Conservation (phyloP, 2,113 vertebrate species). For the Monarcha castaneiventris region DNA sequence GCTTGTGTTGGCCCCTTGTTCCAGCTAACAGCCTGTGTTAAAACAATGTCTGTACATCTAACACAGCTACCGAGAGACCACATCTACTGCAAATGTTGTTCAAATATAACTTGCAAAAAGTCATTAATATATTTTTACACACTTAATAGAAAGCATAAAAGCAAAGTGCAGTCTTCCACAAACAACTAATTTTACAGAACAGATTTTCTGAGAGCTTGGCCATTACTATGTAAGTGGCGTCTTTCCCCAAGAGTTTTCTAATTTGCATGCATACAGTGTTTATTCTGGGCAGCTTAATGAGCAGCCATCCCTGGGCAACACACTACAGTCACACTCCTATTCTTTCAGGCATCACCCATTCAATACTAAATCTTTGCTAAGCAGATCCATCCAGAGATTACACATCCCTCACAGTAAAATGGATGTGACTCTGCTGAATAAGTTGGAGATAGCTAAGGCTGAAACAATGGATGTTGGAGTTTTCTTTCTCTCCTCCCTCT, state of each 20-base stretch:
- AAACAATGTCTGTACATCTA: not conserved
- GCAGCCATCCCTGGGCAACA: not conserved
- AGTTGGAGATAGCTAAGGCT: not conserved
- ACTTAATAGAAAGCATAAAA: not conserved
- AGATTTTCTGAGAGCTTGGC: not conserved
- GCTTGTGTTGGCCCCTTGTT: not conserved
- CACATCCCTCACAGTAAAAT: not conserved
- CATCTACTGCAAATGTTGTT: not conserved
- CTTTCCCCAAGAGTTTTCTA: not conserved
- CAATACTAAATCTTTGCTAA: not conserved
- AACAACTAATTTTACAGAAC: not conserved
- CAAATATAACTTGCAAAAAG: not conserved
- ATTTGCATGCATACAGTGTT: not conserved
- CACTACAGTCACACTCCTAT: not conserved
- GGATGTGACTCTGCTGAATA: not conserved
- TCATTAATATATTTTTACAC: not conserved
- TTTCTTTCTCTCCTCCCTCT: not conserved
- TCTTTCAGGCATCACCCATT: not conserved
- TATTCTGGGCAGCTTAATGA: not conserved
- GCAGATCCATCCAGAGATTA: not conserved
- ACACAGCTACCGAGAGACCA: not conserved
- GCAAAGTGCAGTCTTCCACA: not conserved
- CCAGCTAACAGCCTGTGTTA: not conserved
- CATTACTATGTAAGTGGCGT: not conserved
- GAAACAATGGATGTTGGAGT: not conserved